phyloP scores from a whole-genome alignment of 2,797 vertebrate species.

The Neosilurus hyrtlii region DNA sequence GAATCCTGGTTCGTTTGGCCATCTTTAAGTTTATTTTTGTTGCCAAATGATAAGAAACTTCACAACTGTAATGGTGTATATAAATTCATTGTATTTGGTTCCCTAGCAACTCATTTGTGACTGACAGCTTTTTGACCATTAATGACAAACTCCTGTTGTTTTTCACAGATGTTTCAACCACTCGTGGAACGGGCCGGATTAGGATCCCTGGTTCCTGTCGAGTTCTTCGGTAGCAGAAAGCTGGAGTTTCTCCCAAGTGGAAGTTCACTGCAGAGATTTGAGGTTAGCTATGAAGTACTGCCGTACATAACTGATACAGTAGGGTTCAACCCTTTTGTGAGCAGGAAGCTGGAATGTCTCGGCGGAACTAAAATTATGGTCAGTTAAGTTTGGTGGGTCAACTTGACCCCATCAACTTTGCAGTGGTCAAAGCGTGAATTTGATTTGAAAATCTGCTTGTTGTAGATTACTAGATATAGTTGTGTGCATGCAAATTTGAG shows the following conservation, averaged over 20 bases:
- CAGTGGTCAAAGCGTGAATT: background rate
- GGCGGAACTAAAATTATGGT: background rate
- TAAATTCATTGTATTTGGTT: no score
- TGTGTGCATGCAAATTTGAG: background rate
- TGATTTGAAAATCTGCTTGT: background rate
- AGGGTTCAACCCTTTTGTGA: background rate
- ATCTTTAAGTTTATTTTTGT: background rate
- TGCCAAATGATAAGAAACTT: background rate
- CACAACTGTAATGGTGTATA: background rate
- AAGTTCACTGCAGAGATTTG: conserved; percentile 86
- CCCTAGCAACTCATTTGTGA: background rate
- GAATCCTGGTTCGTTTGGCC: background rate
- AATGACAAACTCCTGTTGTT: background rate
- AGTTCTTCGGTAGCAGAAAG: conserved; percentile 87
- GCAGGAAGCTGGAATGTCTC: background rate
- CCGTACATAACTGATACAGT: background rate
- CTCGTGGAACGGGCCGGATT: conserved; percentile 93
- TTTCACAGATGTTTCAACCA: conserved; percentile 84
- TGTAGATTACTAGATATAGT: background rate
- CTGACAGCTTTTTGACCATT: background rate
- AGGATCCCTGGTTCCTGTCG: conserved; percentile 87
- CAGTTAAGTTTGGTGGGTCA: background rate
- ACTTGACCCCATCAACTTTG: background rate
- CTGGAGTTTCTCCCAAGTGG: conserved; percentile 88
- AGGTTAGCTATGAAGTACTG: conserved; percentile 73